Percentiles rank a stretch among this genome's conserved stretches.
phyloP scores from a whole-genome alignment of 1,140 invertebrate genomes.

The Hycleus phaleratus region DNA sequence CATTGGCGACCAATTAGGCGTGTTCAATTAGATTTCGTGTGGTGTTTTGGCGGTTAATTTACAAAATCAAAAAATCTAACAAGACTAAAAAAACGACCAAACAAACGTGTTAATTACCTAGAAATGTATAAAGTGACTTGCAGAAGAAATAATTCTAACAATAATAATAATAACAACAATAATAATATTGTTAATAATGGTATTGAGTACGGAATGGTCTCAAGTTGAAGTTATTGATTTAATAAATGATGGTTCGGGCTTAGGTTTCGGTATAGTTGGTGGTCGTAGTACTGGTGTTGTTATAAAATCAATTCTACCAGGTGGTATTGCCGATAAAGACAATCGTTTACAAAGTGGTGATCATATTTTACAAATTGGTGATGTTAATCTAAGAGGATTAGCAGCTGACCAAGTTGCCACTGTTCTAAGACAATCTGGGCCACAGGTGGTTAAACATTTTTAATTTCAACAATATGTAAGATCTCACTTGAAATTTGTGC shows the following conservation, averaged over 20 bases:
- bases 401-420: slow-evolving; percentile 89
- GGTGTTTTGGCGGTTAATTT: too few relatives aligned
- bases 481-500: slow-evolving; percentile 16
- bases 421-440: slow-evolving; percentile 80
- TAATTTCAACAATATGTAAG: slow-evolving; percentile 25
- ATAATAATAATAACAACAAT: not conserved
- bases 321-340: slow-evolving; percentile 86
- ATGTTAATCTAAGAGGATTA: slow-evolving; percentile 85
- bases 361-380: slow-evolving; percentile 89
- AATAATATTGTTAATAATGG: slow-evolving; percentile 42
- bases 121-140: too few relatives aligned
- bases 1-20: too few relatives aligned
- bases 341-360: slow-evolving; percentile 83
- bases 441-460: slow-evolving; percentile 42
- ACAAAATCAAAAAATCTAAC: too few relatives aligned
- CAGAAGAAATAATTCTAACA: not conserved
- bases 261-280: slow-evolving; percentile 88
- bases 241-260: slow-evolving; percentile 71
- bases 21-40: too few relatives aligned
- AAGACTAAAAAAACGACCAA: too few relatives aligned
- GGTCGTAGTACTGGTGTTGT: slow-evolving; percentile 94
- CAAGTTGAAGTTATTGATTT: slow-evolving; percentile 87
- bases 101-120: too few relatives aligned
- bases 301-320: slow-evolving; percentile 88
- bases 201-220: slow-evolving; percentile 83